Evolutionary conservation across 2,113 vertebrate species (phyloP), one percentile per base, ranked within the genome.

Genomic region (Sinocyclocheilus grahami): DNA sequence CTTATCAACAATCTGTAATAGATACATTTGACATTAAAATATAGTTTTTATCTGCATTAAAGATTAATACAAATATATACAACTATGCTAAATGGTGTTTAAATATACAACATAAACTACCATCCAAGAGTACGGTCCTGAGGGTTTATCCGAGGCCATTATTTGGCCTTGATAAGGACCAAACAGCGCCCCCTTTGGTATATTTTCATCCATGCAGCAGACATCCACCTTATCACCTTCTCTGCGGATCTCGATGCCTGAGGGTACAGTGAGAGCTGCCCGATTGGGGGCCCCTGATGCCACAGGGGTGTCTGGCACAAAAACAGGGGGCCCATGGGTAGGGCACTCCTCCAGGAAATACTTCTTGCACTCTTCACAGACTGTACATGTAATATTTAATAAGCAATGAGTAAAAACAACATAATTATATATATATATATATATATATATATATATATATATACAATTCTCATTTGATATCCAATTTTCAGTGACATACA

Each of bases 121-220:
- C 92, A 98, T 96, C 97, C 97, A 99, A 0, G 97, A 97, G 92
- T 96, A 97, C 92, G 95, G 96, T 88, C 97, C 96, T 1, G 97
- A 94, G 0, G 96, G 97, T 48, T 95, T 94, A 93, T 99, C 97
- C 81, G 96, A 96, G 86, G 95, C 93, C 63, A 96, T 96, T 91
- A 98, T 95, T 91, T 97, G 95, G 3, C 98, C 98, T 88, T 99
- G 96, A 0, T 98, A 99, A 0, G 98, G 98, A 33, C 98, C 98
- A 3, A 97, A 99, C 90, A 99, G 94, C 30, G 94, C 96, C 86
- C 97, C 97, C 92, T 94, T 97, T 22, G 96, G 97, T 89, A 99
- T 95, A 90, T 94, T 93, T 16, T 95, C 91, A 0, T 94, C 95
- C 85, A 96, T 86, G 62, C 97, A 99, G 77, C 95, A 96, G 30